Evolutionary conservation across 2,888 invertebrate species (phyloP), one percentile per base, ranked within the genome.

Genomic region (Gryllus longicercus): DNA sequence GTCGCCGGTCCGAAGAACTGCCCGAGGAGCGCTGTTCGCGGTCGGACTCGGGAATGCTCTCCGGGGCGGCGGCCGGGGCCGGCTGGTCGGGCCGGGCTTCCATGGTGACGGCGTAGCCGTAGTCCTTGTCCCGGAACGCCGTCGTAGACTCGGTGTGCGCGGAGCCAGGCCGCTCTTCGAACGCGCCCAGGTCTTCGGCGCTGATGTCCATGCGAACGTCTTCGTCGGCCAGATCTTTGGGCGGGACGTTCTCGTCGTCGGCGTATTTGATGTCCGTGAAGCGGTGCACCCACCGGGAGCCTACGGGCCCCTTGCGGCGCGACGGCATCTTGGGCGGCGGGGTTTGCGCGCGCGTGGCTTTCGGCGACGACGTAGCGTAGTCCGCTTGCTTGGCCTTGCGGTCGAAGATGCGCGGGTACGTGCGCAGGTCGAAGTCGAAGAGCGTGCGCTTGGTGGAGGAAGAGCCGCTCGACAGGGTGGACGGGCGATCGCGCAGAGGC

Each of bases 371-470:
- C 8, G 90, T 89, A 84, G 89, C 89, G 81, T 86, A 86, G 38
- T 87, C 87, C 10, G 80, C 84, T n/a, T 82, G 85, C 79, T 87
- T 87, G 10, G 86, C 85, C 74, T 87, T 87, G 74, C 85, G 86
- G 23, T 87, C 87, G 82, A 88, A 88, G 75, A 95, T 90, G 84
- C 95, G 90, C 0, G 95, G 95, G 85, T 93, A 95, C 0, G 95
- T 95, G 84, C 92, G 91, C 83, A 93, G 92, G 86, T 94, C 93
- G 85, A 92, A 91, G 79, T 92, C 91, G 85, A 94, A 93, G 83
- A 90, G 88, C 63, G n/a, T 63, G 83, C 90, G 91, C 84, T 90
- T 90, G 49, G 87, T 87, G 51, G 88, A 88, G 11, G 89, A 88
- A 79, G 90, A 81, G 25, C 80, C 82, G 5, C 82, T 79, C 18